Conservation (phyloP, 2,888 invertebrate species). For the Cetonia aurata region DNA sequence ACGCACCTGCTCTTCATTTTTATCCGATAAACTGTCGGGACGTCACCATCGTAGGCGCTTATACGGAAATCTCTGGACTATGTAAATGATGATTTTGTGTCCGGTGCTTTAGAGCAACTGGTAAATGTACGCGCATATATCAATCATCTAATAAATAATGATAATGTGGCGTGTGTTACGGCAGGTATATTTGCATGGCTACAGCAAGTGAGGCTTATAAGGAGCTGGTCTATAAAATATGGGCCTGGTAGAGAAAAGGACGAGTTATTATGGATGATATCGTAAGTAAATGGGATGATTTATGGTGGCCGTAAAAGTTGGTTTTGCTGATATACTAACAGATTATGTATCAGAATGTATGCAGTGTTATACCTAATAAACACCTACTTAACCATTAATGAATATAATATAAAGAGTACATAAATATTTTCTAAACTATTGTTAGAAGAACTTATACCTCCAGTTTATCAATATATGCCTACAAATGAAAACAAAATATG, state of each 20-base stretch:
- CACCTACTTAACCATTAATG: too few relatives aligned
- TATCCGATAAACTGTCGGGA: slow-evolving; percentile 34
- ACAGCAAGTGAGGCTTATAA: background rate
- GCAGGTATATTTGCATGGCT: slow-evolving; percentile 3
- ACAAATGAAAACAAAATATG: too few relatives aligned
- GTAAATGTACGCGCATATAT: background rate
- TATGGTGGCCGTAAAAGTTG: too few relatives aligned
- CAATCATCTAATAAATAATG: slow-evolving; percentile 39
- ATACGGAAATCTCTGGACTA: slow-evolving; percentile 23
- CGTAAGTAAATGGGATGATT: background rate
- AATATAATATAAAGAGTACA: too few relatives aligned
- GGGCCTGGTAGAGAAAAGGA: slow-evolving; percentile 1
- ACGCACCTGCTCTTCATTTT: slow-evolving; percentile 42
- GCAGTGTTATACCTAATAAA: too few relatives aligned
- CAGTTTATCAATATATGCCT: too few relatives aligned
- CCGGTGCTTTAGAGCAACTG: slow-evolving; percentile 38
- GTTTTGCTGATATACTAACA: too few relatives aligned
- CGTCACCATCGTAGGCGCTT: background rate
- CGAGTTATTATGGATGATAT: slow-evolving; percentile 15
- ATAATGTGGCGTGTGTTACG: slow-evolving; percentile 29
- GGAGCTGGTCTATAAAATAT: slow-evolving; percentile 9
- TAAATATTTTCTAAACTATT: too few relatives aligned
- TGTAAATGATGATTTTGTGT: slow-evolving; percentile 44
- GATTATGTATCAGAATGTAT: too few relatives aligned
- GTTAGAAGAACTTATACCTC: too few relatives aligned